Evolutionary conservation across 2,888 invertebrate species (phyloP).

Genomic region (Horisme vitalbata): DNA sequence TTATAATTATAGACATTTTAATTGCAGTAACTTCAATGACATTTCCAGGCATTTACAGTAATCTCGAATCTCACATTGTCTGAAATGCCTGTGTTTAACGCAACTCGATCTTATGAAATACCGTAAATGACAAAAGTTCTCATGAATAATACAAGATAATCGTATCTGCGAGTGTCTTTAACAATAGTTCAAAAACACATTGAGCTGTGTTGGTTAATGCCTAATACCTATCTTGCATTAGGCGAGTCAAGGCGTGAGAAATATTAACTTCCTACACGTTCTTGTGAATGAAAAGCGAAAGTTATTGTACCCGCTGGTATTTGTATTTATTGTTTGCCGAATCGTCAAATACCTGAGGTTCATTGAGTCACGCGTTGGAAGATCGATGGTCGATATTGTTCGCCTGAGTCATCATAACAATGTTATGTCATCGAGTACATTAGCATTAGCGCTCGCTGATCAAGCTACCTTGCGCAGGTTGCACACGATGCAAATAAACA

Average conservation of each 20-base stretch:
- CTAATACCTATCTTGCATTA: slow-evolving; percentile 26
- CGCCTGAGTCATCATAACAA: slow-evolving; percentile 47
- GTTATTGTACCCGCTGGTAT: slow-evolving; percentile 25
- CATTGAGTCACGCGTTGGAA: slow-evolving; percentile 25
- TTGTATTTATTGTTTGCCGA: slow-evolving; percentile 21
- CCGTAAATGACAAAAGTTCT: slow-evolving; percentile 37
- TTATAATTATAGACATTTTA: slow-evolving; percentile 1
- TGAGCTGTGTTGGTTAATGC: slow-evolving; percentile 32
- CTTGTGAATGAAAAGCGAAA: slow-evolving; percentile 36
- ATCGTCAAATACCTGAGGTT: slow-evolving; percentile 19
- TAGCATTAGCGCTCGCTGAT: slow-evolving; percentile 35
- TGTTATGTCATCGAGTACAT: slow-evolving; percentile 40
- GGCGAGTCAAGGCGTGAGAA: slow-evolving; percentile 36
- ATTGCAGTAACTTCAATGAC: slow-evolving; percentile 14
- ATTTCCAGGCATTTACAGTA: slow-evolving; percentile 11
- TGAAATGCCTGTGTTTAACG: slow-evolving; percentile 27
- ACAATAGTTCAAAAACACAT: slow-evolving; percentile 37
- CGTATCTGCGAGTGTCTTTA: slow-evolving; percentile 31
- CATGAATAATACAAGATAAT: slow-evolving; percentile 34
- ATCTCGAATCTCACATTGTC: slow-evolving; percentile 15
- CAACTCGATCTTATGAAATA: slow-evolving; percentile 35
- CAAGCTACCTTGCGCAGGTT: slow-evolving; percentile 33
- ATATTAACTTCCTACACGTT: slow-evolving; percentile 35
- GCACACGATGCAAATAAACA: slow-evolving; percentile 39
- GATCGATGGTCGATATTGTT: slow-evolving; percentile 35